Percentiles rank a stretch among this genome's conserved stretches.
Evolutionary conservation across 2,888 invertebrate species (phyloP).

Genomic region (Dasysyrphus albostriatus): DNA sequence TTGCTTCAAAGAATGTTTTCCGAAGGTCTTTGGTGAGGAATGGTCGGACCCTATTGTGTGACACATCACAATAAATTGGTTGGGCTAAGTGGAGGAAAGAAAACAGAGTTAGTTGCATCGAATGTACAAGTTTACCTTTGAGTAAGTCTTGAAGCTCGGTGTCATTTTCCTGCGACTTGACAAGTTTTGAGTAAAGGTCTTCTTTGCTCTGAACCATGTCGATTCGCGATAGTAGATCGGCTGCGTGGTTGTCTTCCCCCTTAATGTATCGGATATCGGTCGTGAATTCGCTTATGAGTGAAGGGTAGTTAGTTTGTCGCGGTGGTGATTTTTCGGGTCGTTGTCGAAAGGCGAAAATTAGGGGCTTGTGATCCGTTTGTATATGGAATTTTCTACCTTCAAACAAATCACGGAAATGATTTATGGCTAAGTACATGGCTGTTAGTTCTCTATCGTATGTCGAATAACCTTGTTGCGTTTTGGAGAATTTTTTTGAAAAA

Average conservation of each 20-base stretch:
- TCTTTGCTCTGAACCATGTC: neutral
- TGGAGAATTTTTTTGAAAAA: neutral
- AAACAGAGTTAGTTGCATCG: neutral
- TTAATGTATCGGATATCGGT: too few species aligned
- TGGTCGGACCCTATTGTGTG: slow-evolving; percentile 39
- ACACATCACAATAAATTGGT: slow-evolving; percentile 12
- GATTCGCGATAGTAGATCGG: too few species aligned
- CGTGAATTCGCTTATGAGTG: too few species aligned
- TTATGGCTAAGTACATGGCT: slow-evolving; percentile 2
- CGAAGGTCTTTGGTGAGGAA: slow-evolving; percentile 35
- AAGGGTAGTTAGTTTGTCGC: too few species aligned
- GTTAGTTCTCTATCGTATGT: slow-evolving; percentile 5
- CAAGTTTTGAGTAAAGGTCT: slow-evolving; percentile 26
- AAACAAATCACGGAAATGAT: slow-evolving; percentile 36
- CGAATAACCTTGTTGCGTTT: slow-evolving; percentile 13
- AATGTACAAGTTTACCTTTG: neutral
- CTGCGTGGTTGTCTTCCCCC: too few species aligned
- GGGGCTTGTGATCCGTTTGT: slow-evolving; percentile 41
- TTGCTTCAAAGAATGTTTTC: slow-evolving; percentile 23
- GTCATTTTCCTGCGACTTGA: slow-evolving; percentile 29
- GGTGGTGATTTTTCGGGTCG: too few species aligned
- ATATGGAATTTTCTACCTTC: slow-evolving; percentile 32
- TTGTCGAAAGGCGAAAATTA: neutral
- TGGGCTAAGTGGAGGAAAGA: slow-evolving; percentile 6
- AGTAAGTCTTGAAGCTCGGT: slow-evolving; percentile 25